These are phyloP conservation scores for Caretta caretta DNA, from an alignment of 2,113 vertebrate species.

Conservation along the genomic window DNA sequence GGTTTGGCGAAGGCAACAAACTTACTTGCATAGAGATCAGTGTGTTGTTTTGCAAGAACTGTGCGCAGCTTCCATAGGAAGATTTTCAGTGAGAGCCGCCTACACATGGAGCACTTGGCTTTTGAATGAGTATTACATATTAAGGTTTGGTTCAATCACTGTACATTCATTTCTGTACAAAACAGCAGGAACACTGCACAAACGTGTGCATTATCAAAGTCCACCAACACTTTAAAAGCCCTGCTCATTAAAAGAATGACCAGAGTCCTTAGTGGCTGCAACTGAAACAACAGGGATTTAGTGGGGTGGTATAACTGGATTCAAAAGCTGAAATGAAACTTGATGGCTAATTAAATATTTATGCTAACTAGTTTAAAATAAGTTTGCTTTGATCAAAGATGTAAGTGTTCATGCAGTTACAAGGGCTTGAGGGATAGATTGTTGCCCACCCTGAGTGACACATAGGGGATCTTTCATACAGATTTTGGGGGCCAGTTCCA, in stretches of 20 bases:
- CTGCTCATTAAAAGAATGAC: not conserved
- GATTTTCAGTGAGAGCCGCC: conserved; percentile 38
- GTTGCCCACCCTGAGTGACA: fast-evolving
- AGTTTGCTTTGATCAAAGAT: not conserved
- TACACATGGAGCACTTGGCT: conserved; percentile 16
- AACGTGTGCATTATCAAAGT: not conserved
- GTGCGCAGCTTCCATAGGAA: conserved; percentile 9
- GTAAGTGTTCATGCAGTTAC: not conserved
- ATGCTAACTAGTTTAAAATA: not conserved
- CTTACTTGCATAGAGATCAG: conserved; percentile 10
- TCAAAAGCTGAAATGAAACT: conserved; percentile 5
- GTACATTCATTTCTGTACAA: not conserved
- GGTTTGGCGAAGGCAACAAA: conserved; percentile 23
- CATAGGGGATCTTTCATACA: fast-evolving
- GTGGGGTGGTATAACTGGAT: not conserved
- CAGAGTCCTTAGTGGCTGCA: not conserved
- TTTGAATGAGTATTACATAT: not conserved
- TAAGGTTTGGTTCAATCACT: not conserved
- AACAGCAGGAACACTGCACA: not conserved
- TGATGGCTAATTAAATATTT: not conserved
- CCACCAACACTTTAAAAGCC: not conserved
- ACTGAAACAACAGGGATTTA: not conserved
- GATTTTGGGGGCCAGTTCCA: not conserved
- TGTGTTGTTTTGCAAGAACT: conserved; percentile 48
- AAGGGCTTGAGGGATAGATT: not conserved